Evolutionary conservation across 2,888 invertebrate genomes (phyloP).

Genomic region (Caenorhabditis sp.): DNA sequence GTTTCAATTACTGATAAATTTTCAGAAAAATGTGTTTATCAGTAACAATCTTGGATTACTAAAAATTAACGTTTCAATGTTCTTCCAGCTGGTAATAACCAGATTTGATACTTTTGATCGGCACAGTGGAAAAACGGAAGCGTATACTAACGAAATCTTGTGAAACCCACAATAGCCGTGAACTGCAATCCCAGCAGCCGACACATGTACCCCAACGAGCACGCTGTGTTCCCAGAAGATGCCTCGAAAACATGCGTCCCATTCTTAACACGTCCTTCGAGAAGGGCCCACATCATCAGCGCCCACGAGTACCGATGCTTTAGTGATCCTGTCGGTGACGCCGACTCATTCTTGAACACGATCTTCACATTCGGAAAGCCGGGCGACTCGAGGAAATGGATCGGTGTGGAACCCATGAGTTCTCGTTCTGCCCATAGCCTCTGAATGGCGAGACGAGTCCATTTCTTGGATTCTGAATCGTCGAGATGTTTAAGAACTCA

Average conservation of each 20-base stretch:
- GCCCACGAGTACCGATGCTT: conserved; percentile 74
- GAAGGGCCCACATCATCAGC: conserved; percentile 72
- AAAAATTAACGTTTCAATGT: too few species aligned
- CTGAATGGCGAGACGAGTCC: conserved; percentile 64
- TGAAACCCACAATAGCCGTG: conserved; percentile 71
- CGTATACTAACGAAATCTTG: neutral
- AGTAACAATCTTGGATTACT: too few species aligned
- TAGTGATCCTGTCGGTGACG: conserved; percentile 61
- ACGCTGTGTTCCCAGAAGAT: conserved; percentile 79
- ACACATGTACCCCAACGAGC: conserved; percentile 78
- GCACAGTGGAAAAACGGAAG: too few species aligned
- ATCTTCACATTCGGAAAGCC: conserved; percentile 27
- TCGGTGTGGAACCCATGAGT: conserved; percentile 64
- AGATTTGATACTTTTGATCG: too few species aligned
- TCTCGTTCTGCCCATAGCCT: conserved; percentile 68
- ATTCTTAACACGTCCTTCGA: conserved; percentile 67
- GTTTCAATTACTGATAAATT: too few species aligned
- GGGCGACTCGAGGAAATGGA: conserved; percentile 34
- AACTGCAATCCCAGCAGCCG: conserved; percentile 72
- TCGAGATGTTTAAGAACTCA: neutral
- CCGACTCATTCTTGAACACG: conserved; percentile 72
- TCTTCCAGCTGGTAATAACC: too few species aligned
- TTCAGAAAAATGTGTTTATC: too few species aligned
- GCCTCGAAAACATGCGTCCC: conserved; percentile 77
- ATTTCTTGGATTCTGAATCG: conserved; percentile 60